A percentile compares a stretch with the other conserved stretches of the same genome.
Conservation (phyloP, 2,888 invertebrate species). For the Zygothrica quintamaculata region DNA sequence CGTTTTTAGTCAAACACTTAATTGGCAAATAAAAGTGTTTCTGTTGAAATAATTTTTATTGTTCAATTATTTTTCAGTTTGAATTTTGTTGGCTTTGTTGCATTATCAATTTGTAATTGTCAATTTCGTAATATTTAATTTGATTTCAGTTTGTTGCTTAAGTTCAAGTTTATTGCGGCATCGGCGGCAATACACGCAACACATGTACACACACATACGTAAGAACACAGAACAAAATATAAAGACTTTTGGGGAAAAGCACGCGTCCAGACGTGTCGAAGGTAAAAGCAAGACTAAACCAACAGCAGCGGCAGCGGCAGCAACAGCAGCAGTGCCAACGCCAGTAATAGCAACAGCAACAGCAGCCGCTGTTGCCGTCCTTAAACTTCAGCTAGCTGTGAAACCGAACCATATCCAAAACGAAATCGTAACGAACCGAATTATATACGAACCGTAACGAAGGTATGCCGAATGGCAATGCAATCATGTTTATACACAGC, state of each 20-base stretch:
- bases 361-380: constrained; percentile 56
- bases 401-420: constrained; percentile 10
- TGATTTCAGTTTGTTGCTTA: constrained; percentile 37
- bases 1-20: constrained; percentile 16
- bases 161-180: constrained; percentile 54
- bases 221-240: constrained; percentile 2
- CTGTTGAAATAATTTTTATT: no score
- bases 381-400: constrained; percentile 56
- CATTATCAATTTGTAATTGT: constrained; percentile 14
- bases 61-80: constrained; percentile 19
- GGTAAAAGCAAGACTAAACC: constrained; percentile 63
- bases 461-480: background rate
- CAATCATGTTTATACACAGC: no score
- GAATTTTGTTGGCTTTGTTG: constrained; percentile 18
- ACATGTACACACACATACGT: constrained; percentile 5
- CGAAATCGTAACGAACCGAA: constrained; percentile 24
- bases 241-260: constrained; percentile 12
- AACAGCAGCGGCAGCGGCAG: no score
- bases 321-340: no score
- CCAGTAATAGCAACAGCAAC: no score
- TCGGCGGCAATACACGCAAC: constrained; percentile 12
- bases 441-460: background rate
- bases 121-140: constrained; percentile 46
- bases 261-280: constrained; percentile 59
- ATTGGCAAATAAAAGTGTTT: no score